phyloP scores from a whole-genome alignment of 2,888 invertebrate species.

The Tetanocera ferruginea region DNA sequence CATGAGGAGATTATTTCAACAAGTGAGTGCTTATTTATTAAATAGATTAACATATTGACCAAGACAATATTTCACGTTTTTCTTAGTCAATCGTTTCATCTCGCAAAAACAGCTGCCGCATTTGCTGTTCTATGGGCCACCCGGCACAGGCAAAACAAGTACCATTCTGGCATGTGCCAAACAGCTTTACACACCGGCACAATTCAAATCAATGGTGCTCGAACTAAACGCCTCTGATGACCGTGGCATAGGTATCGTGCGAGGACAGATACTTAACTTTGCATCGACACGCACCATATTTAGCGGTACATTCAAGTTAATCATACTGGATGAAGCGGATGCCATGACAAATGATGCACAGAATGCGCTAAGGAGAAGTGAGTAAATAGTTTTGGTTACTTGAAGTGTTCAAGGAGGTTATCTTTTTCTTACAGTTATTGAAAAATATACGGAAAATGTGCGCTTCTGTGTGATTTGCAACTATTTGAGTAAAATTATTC shows the following conservation, averaged over 20 bases:
- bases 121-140: constrained; percentile 96
- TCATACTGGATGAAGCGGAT: constrained; percentile 98
- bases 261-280: constrained; percentile 94
- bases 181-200: constrained; percentile 88
- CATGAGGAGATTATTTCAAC: constrained; percentile 97
- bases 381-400: constrained; percentile 72
- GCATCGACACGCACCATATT: constrained; percentile 97
- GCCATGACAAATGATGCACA: constrained; percentile 99
- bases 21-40: constrained; percentile 75
- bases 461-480: constrained; percentile 99
- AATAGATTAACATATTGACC: background rate
- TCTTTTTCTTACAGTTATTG: constrained; percentile 76
- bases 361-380: constrained; percentile 90
- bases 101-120: constrained; percentile 94
- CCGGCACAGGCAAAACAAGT: constrained; percentile 98
- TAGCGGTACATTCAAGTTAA: constrained; percentile 92
- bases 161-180: constrained; percentile 96
- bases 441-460: constrained; percentile 98
- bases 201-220: constrained; percentile 94
- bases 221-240: constrained; percentile 99
- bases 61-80: background rate
- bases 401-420: constrained; percentile 46
- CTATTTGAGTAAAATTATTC: constrained; percentile 98
- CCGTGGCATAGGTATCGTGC: constrained; percentile 94
- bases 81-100: constrained; percentile 87